These are phyloP conservation scores for Abrostola tripartita DNA, from an alignment of 2,888 invertebrate genomes.

Conservation along the genomic window DNA sequence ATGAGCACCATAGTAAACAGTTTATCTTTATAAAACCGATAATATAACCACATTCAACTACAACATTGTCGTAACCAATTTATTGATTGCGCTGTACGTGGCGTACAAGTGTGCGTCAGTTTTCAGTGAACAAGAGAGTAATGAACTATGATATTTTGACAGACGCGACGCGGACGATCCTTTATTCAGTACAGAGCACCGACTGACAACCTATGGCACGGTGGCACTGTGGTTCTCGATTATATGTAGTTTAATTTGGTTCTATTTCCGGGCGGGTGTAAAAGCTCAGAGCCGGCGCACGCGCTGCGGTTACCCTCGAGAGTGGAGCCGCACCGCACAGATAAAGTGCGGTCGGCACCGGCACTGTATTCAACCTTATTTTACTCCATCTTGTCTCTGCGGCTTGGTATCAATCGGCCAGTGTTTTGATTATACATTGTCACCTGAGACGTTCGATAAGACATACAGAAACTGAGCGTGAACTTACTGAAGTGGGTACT, in stretches of 20 bases:
- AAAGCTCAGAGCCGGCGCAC: slow-evolving; percentile 57
- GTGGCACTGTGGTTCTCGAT: slow-evolving; percentile 38
- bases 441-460: not conserved
- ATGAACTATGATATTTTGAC: not conserved
- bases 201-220: slow-evolving; percentile 26
- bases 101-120: not conserved
- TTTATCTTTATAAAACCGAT: slow-evolving; percentile 29
- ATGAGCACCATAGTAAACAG: slow-evolving; percentile 23
- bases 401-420: not conserved
- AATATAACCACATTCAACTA: slow-evolving; percentile 15
- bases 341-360: slow-evolving; percentile 65
- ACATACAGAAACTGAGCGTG: not conserved
- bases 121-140: not conserved
- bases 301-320: slow-evolving; percentile 65
- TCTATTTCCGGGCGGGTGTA: slow-evolving; percentile 61
- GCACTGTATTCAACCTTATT: slow-evolving; percentile 25
- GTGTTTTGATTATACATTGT: not conserved
- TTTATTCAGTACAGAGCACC: slow-evolving; percentile 14
- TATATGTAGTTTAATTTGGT: slow-evolving; percentile 54
- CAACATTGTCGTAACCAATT: slow-evolving; percentile 7
- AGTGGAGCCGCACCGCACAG: slow-evolving; percentile 60
- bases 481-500: too few relatives aligned
- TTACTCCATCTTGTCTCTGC: slow-evolving; percentile 11
- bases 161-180: not conserved
- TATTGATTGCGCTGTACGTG: slow-evolving; percentile 3